A percentile compares a stretch with the other conserved stretches of the same genome.
phyloP scores from a whole-genome alignment of 2,888 invertebrate species.

The Dioctria linearis region DNA sequence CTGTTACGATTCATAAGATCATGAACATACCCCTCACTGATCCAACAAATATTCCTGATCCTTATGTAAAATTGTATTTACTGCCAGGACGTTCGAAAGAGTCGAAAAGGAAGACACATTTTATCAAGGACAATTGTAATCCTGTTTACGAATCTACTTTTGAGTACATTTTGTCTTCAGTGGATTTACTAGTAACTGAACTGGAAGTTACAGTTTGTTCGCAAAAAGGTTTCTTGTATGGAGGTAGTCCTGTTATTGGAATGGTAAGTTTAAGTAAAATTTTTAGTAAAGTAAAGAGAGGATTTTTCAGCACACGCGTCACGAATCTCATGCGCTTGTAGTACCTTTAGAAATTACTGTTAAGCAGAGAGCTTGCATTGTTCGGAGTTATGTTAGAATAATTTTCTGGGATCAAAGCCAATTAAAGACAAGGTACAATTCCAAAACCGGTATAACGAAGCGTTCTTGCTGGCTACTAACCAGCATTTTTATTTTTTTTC shows the following conservation, averaged over 20 bases:
- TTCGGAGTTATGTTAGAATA: neutral
- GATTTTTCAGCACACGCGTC: no score
- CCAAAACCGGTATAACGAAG: no score
- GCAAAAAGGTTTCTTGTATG: constrained; percentile 85
- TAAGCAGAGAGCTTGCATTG: no score
- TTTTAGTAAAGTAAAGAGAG: no score
- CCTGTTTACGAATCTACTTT: constrained; percentile 93
- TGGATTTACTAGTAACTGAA: constrained; percentile 83
- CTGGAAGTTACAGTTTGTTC: constrained; percentile 91
- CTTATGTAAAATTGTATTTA: constrained; percentile 90
- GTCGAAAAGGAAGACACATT: constrained; percentile 88
- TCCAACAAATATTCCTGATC: constrained; percentile 88
- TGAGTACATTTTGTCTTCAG: constrained; percentile 88
- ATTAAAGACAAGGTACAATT: no score
- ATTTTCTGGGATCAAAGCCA: no score
- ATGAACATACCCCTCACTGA: constrained; percentile 88
- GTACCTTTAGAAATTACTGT: no score
- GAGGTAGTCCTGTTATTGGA: constrained; percentile 88
- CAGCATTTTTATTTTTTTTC: no score
- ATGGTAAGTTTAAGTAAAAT: constrained; percentile 73
- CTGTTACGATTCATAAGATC: constrained; percentile 90
- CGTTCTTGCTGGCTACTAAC: no score
- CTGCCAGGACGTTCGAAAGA: constrained; percentile 89
- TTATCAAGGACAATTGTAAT: constrained; percentile 89
- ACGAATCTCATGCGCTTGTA: no score